Percentiles rank a stretch among this genome's conserved stretches.
phyloP scores from a whole-genome alignment of 2,888 invertebrate genomes.

The Phrixothrix hirtus region DNA sequence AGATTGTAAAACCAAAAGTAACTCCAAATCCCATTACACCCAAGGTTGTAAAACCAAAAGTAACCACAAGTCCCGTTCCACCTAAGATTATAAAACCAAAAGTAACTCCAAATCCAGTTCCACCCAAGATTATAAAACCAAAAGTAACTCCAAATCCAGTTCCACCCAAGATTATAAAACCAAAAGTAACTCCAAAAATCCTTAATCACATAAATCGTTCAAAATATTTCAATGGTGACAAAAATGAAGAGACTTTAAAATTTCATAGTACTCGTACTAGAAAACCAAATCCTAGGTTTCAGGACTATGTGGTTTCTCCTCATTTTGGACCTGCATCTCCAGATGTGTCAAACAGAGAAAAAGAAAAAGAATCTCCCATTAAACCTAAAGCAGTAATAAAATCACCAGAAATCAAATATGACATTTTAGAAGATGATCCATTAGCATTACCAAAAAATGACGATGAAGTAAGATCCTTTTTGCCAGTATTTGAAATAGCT shows the following conservation, averaged over 20 bases:
- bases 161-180: not conserved
- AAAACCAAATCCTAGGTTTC: conserved; percentile 18
- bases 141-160: not conserved
- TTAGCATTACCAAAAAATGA: conserved; percentile 2
- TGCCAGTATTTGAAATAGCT: conserved; percentile 14
- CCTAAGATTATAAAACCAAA: too few species aligned
- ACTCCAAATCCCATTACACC: too few species aligned
- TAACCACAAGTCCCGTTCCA: too few species aligned
- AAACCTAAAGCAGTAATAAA: conserved; percentile 1
- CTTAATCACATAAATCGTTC: too few species aligned
- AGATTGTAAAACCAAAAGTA: too few species aligned
- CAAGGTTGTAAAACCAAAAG: too few species aligned
- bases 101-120: too few species aligned
- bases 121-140: too few species aligned
- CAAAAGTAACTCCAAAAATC: not conserved
- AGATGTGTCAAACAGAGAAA: conserved; percentile 1
- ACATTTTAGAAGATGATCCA: conserved; percentile 4
- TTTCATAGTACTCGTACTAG: conserved; percentile 8
- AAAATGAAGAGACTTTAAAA: not conserved
- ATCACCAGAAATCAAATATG: not conserved
- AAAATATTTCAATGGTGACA: conserved; percentile 7
- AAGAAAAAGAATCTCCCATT: not conserved
- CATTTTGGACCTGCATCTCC: not conserved
- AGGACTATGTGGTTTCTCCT: conserved; percentile 14
- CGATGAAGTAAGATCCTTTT: conserved; percentile 19